Base-by-base conservation (phyloP, 2,113 vertebrate species). In the Fulica atra region DNA sequence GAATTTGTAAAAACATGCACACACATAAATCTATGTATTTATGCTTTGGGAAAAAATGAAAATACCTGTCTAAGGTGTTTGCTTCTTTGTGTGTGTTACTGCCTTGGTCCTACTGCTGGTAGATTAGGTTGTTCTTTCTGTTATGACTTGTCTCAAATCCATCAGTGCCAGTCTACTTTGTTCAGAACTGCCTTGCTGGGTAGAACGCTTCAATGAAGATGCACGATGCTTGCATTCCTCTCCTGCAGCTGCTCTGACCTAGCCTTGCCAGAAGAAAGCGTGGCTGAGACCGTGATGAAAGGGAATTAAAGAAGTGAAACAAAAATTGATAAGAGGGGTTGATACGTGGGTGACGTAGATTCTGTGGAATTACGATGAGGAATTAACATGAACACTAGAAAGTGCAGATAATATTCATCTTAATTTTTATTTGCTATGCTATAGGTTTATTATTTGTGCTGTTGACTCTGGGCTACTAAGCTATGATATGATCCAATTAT, bases 271-370 rank as follows among this genome's bases (percentile, higher is more conserved):
- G 82, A 36, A 77, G 66, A 82, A 81, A 93, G 73, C 53, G 35
- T 33, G 60, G 66, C 72, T 65, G 53, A 61, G 68, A 40, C 68
- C 50, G 79, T 56, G 88, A 46, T 57, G 85, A 92, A 88, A 93
- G 71, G 64, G 24, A 81, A 57, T 63, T 46, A 61, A 76, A 61
- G 4, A 7, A 57, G 28, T 18, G 19, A 81, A 85, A 46, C 44
- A 65, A 72, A 85, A 85, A 44, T 66, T 5, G 3, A 7, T 61
- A 24, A 57, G 70, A 48, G 65, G 48, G 36, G 31, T 7, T 63
- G 76, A 33, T 80, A 38, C 4, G 11, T 10, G 54, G 24, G 24
- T 66, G 68, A 57, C 53, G 64, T 68, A 42, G 25, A 36, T 35
- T 50, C 35, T 83, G 35, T 87, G 73, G 26, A 68, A 76, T 92